Percentiles rank a stretch among this genome's conserved stretches.
Conservation (phyloP, 2,888 invertebrate genomes). For the Pyrrhia umbra region DNA sequence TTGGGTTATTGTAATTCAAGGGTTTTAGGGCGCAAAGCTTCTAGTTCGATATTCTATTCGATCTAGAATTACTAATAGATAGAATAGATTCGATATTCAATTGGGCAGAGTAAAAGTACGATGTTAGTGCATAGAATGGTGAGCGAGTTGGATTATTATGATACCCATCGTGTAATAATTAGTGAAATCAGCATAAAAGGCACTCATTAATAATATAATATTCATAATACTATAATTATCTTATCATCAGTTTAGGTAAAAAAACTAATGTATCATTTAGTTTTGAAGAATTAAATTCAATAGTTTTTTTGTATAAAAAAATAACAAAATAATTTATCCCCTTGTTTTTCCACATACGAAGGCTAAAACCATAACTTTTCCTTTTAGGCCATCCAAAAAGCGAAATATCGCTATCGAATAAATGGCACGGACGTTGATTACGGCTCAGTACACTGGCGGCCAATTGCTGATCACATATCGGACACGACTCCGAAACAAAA, state of each 20-base stretch:
- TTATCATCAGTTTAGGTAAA: not conserved
- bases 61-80: no score
- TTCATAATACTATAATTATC: no score
- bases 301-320: not conserved
- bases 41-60: no score
- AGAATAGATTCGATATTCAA: no score
- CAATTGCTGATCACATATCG: conserved; percentile 67
- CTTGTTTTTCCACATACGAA: conserved; percentile 14
- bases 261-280: not conserved
- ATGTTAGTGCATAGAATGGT: no score
- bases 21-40: no score
- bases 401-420: conserved; percentile 56
- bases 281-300: not conserved
- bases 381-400: conserved; percentile 34
- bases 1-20: no score
- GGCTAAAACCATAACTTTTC: conserved; percentile 40
- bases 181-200: no score
- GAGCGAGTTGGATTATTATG: no score
- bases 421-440: conserved; percentile 60
- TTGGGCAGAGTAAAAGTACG: no score
- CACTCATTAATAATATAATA: no score
- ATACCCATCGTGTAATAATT: no score
- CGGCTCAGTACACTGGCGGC: conserved; percentile 62
- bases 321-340: conserved; percentile 19
- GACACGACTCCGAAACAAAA: conserved; percentile 55